These are phyloP conservation scores for Monarcha castaneiventris DNA, from an alignment of 2,113 vertebrate species.

Conservation along the genomic window DNA sequence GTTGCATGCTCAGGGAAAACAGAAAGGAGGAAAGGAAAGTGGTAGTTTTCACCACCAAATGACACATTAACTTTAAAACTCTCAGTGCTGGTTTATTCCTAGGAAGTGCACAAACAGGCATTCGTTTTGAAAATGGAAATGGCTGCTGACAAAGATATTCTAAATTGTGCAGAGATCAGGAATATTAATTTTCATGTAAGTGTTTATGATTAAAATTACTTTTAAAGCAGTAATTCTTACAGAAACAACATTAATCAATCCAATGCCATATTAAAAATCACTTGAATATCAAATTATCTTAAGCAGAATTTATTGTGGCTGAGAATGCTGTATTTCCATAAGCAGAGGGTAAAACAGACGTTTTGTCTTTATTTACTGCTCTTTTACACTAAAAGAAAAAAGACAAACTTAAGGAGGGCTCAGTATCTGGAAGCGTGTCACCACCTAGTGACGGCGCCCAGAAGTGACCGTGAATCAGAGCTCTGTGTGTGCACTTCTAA, in stretches of 20 bases:
- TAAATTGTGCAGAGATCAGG: background rate
- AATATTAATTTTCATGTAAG: background rate
- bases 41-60: background rate
- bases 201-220: background rate
- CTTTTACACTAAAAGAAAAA: background rate
- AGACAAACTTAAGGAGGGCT: background rate
- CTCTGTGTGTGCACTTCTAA: background rate
- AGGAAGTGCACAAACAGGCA: background rate
- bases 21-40: background rate
- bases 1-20: background rate
- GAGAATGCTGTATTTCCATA: background rate
- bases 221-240: background rate
- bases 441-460: conserved; percentile 40
- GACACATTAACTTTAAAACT: background rate
- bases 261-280: background rate
- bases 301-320: background rate
- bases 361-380: background rate
- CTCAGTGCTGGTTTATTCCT: background rate
- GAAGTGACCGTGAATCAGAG: background rate
- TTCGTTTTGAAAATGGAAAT: background rate
- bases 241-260: background rate
- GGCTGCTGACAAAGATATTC: background rate
- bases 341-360: background rate
- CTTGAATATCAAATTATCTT: background rate
- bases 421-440: background rate